Conservation (phyloP, 2,797 vertebrate genomes). For the Megalops cyprinoides region DNA sequence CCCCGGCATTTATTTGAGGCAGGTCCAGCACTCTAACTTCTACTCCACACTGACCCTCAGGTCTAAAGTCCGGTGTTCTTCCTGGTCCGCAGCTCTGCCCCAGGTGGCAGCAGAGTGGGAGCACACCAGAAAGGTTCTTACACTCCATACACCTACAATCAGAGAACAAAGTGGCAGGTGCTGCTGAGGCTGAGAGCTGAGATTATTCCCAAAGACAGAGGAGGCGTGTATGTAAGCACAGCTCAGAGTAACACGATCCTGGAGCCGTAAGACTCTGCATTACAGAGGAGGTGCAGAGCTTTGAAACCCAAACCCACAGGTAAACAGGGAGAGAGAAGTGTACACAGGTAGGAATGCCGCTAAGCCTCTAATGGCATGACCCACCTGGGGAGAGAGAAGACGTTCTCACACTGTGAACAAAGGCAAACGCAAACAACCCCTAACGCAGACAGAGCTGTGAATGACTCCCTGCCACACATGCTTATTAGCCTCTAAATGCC, state of each 20-base stretch:
- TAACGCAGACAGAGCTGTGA: background rate
- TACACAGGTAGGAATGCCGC: conserved; percentile 5
- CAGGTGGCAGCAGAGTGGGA: too few species aligned
- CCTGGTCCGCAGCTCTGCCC: too few species aligned
- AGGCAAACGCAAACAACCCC: background rate
- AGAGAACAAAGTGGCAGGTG: too few species aligned
- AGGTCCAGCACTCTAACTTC: too few species aligned
- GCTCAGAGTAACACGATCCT: background rate
- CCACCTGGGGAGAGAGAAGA: background rate
- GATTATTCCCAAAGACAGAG: background rate
- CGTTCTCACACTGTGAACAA: background rate
- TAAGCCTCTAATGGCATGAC: background rate
- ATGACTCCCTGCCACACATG: background rate
- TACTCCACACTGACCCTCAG: too few species aligned
- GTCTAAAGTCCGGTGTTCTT: too few species aligned
- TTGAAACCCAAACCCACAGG: background rate
- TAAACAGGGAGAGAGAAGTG: background rate
- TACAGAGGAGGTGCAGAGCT: too few species aligned
- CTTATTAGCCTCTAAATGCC: background rate
- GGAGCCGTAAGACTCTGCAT: too few species aligned
- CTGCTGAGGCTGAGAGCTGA: too few species aligned
- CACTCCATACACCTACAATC: too few species aligned
- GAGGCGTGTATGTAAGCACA: background rate
- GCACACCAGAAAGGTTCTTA: too few species aligned
- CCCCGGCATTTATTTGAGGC: too few species aligned